Percentiles rank a stretch among this genome's conserved stretches.
phyloP scores from a whole-genome alignment of 2,888 invertebrate species.

The Pandemis cinnamomeana region DNA sequence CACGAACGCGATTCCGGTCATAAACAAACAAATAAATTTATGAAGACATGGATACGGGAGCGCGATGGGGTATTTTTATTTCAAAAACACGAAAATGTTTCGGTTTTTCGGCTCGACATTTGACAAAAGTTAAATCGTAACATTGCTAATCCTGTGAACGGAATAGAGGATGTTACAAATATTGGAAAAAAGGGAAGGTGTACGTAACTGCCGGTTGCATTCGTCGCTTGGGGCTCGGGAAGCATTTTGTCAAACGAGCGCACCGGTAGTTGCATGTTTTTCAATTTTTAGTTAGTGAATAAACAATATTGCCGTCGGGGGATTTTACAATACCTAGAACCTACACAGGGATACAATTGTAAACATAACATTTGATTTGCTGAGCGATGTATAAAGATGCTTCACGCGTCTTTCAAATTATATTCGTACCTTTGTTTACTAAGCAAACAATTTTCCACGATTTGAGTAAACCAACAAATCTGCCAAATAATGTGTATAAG shows the following conservation, averaged over 20 bases:
- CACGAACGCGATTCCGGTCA: conserved; percentile 32
- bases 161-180: conserved; percentile 28
- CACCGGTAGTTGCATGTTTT: conserved; percentile 14
- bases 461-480: too few relatives aligned
- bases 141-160: conserved; percentile 37
- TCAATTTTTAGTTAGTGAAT: conserved; percentile 34
- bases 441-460: neutral
- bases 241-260: conserved; percentile 32
- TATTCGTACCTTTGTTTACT: neutral
- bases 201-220: conserved; percentile 13
- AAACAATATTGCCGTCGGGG: conserved; percentile 34
- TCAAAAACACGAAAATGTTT: conserved; percentile 14
- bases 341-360: neutral
- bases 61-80: conserved; percentile 28
- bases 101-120: conserved; percentile 19
- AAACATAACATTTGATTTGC: neutral
- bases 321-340: conserved; percentile 5
- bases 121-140: conserved; percentile 33
- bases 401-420: neutral
- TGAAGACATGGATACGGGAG: conserved; percentile 32
- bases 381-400: conserved; percentile 1
- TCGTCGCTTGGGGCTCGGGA: neutral
- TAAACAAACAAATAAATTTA: conserved; percentile 37
- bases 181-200: conserved; percentile 35
- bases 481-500: too few relatives aligned